phyloP scores from a whole-genome alignment of 2,113 vertebrate genomes.

The Chroicocephalus ridibundus region DNA sequence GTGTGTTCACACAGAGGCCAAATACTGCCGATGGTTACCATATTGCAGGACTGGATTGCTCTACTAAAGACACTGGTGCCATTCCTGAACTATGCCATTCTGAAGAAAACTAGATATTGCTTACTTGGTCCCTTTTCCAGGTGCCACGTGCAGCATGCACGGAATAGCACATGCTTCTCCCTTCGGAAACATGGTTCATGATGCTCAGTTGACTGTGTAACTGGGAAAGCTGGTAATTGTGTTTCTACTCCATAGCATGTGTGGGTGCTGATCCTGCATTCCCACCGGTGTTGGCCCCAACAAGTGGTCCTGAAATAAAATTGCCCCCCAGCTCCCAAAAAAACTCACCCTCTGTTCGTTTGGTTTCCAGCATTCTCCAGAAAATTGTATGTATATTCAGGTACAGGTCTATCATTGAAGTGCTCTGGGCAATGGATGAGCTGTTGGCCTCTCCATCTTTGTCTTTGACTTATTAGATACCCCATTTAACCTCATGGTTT shows the following conservation, averaged over 20 bases:
- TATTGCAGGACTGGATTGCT: not conserved
- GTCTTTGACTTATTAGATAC: not conserved
- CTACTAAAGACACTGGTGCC: not conserved
- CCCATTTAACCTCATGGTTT: not conserved
- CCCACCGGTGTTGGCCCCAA: accelerated
- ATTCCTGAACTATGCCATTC: not conserved
- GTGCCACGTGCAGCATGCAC: not conserved
- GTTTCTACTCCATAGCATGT: not conserved
- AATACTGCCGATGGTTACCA: not conserved
- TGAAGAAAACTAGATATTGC: not conserved
- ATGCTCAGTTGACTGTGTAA: not conserved
- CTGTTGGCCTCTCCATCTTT: not conserved
- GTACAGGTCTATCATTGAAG: not conserved
- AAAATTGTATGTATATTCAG: not conserved
- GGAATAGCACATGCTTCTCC: not conserved
- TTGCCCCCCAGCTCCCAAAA: not conserved
- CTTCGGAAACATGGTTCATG: not conserved
- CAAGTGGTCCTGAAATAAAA: not conserved
- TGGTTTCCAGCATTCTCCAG: not conserved
- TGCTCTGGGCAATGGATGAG: not conserved
- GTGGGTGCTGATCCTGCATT: not conserved
- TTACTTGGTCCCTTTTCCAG: not conserved
- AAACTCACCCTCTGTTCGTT: not conserved
- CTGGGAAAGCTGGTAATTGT: not conserved
- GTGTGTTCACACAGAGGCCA: not conserved